These are phyloP conservation scores for Orthosia gracilis DNA, from an alignment of 2,888 invertebrate species.

Conservation along the genomic window DNA sequence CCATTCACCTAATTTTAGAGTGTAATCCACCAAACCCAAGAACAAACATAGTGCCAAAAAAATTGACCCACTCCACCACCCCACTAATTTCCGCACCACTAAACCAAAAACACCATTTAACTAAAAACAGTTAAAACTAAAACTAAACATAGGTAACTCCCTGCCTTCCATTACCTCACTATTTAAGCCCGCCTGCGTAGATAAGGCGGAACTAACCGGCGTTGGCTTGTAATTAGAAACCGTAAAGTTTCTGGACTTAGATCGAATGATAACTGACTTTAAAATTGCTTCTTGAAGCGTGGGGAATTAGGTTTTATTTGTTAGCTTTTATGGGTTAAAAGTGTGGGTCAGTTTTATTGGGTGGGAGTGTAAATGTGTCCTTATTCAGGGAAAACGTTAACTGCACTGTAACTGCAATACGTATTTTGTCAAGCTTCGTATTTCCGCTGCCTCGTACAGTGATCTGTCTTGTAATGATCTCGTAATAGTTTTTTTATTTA, in stretches of 20 bases:
- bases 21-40: no score
- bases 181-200: constrained; percentile 62
- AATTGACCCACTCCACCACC: neutral
- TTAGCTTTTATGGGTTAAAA: constrained; percentile 41
- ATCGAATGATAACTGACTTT: constrained; percentile 62
- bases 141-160: constrained; percentile 36
- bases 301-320: constrained; percentile 57
- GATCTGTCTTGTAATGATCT: no score
- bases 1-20: neutral
- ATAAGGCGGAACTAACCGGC: constrained; percentile 61
- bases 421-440: no score
- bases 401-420: no score
- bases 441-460: no score
- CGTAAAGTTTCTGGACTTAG: constrained; percentile 66
- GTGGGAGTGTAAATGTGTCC: constrained; percentile 5
- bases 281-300: constrained; percentile 65
- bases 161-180: constrained; percentile 57
- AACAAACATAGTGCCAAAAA: neutral
- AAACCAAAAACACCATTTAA: constrained; percentile 45
- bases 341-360: constrained; percentile 10
- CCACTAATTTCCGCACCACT: neutral
- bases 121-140: constrained; percentile 47
- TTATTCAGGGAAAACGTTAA: neutral
- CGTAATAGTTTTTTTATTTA: no score
- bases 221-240: constrained; percentile 65